These are phyloP conservation scores for Lophochroa leadbeateri DNA, from an alignment of 2,113 vertebrate genomes.

Conservation along the genomic window DNA sequence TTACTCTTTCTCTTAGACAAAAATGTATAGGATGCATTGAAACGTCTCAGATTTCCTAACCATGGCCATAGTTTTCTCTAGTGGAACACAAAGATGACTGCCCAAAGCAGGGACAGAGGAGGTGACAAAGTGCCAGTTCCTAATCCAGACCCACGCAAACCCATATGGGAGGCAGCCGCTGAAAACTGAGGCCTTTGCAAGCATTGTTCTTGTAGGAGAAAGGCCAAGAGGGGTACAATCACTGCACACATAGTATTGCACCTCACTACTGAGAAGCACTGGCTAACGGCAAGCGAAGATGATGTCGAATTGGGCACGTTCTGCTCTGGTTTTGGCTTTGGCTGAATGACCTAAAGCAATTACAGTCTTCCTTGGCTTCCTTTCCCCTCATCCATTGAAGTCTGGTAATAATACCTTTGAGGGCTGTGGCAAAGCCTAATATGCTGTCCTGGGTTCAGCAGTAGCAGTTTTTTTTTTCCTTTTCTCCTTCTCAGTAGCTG, in stretches of 20 bases:
- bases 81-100: not conserved
- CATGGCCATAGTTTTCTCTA: not conserved
- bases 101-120: not conserved
- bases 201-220: accelerated
- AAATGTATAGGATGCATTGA: accelerated
- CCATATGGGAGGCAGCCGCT: not conserved
- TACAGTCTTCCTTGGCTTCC: not conserved
- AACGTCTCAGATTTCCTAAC: not conserved
- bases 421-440: not conserved
- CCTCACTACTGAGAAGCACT: not conserved
- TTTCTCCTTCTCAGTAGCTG: too few relatives aligned
- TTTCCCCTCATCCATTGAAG: not conserved
- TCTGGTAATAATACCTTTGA: not conserved
- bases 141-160: not conserved
- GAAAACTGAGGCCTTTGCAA: not conserved
- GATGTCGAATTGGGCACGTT: not conserved
- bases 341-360: not conserved
- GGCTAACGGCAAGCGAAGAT: not conserved
- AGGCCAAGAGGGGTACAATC: not conserved
- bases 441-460: too few relatives aligned
- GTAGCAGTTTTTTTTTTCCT: too few relatives aligned
- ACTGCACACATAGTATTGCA: accelerated
- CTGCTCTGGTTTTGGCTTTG: not conserved
- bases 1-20: not conserved
- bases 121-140: not conserved